These are phyloP conservation scores for Bradysia coprophila DNA, from an alignment of 1,140 invertebrate species.

Conservation along the genomic window DNA sequence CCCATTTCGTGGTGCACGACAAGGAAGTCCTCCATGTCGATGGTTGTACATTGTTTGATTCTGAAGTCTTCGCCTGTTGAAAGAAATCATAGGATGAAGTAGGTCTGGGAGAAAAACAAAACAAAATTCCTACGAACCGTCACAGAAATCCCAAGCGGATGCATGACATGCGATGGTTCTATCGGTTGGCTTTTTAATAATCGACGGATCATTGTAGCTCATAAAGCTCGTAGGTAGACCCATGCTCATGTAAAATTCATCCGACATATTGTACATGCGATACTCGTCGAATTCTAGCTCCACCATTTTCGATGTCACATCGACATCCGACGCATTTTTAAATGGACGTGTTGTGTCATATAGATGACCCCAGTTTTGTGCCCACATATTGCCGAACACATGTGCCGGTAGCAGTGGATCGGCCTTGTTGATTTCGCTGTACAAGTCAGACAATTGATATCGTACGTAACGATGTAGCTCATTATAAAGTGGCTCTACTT, in stretches of 20 bases:
- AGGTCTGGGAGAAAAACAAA: too few species aligned
- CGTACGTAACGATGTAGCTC: conserved; percentile 43
- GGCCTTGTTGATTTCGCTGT: conserved; percentile 6
- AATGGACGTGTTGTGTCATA: conserved; percentile 39
- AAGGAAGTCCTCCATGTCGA: conserved; percentile 41
- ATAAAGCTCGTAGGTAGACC: not conserved
- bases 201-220: not conserved
- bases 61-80: too few species aligned
- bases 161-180: conserved; percentile 52
- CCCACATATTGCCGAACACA: conserved; percentile 47
- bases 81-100: too few species aligned
- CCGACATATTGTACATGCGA: conserved; percentile 22
- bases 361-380: conserved; percentile 53
- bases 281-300: conserved; percentile 18
- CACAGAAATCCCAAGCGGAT: conserved; percentile 62
- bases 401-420: conserved; percentile 21
- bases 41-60: conserved; percentile 61
- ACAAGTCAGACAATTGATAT: conserved; percentile 28
- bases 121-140: too few species aligned
- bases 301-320: conserved; percentile 33
- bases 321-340: conserved; percentile 16
- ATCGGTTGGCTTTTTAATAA: conserved; percentile 30
- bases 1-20: conserved; percentile 11
- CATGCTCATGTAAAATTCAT: conserved; percentile 2
- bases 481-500: conserved; percentile 36